Base-by-base conservation (phyloP, 2,113 vertebrate species). In the Ceyx margarethae region DNA sequence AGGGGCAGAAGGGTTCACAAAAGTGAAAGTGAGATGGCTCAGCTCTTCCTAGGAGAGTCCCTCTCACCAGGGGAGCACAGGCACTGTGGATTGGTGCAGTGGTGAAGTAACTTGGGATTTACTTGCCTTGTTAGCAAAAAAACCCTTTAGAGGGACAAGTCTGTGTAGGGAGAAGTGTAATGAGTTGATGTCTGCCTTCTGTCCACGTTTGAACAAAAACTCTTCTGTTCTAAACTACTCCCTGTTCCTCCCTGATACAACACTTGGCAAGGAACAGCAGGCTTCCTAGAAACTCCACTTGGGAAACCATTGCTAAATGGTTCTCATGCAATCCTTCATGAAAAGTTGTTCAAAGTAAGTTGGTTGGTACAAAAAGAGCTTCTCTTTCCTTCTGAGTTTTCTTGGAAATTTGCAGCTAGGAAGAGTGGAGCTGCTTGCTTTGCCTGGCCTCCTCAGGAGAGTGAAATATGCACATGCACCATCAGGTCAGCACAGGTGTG, bases 91-190 rank as follows among this genome's bases (percentile, higher is more conserved):
- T 50, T 54, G 33, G 25, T 73, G 68, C 61, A 87, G 29, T 65
- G 92, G 58, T 26, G 56, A 67, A 57, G 20, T 90, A 56, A 69
- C 26, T 58, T 66, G 67, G 37, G 50, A 57, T 60, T 93, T 35
- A 29, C 37, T 89, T 73, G 62, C 76, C 81, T 80, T 66, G 15
- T 45, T 92, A 86, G 89, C 46, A 85, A 86, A 78, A 89, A 87
- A 42, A 48, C 16, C 46, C 65, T 75, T 82, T 26, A 25, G 46
- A 78, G 87, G 37, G 65, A 76, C 66, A 54, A n/a, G 71, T 46
- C 35, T 58, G 22, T 85, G 28, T 56, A 11, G 45, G 78, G 45
- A 90, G 71, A 80, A 66, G 54, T 45, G n/a, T 31, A 53, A 74
- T 28, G 29, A 74, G 64, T 85, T 85, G 15, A 15, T 71, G 4